A percentile compares a stretch with the other conserved stretches of the same genome.
Evolutionary conservation across 2,888 invertebrate genomes (phyloP).

Genomic region (Lasioglossum vierecki): DNA sequence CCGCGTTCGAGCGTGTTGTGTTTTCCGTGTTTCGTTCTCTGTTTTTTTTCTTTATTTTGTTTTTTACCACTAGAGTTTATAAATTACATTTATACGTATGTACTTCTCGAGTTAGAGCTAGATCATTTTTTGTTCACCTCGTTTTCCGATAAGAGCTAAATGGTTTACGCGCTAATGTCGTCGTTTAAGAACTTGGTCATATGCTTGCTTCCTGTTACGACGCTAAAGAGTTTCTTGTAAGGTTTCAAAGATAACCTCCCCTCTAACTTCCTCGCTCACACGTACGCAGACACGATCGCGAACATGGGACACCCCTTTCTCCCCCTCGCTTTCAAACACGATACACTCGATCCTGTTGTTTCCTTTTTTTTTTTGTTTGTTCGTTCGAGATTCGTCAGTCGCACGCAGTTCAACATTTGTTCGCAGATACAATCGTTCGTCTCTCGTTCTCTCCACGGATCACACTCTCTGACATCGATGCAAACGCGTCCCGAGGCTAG

Average conservation of each 20-base stretch:
- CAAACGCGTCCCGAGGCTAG: constrained; percentile 45
- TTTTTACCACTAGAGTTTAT: constrained; percentile 12
- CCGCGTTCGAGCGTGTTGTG: constrained; percentile 22
- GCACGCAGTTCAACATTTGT: neutral
- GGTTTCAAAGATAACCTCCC: constrained; percentile 38
- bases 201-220: constrained; percentile 61
- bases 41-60: neutral
- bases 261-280: constrained; percentile 16
- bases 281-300: neutral
- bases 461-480: constrained; percentile 14
- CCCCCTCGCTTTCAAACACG: neutral
- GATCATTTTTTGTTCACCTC: constrained; percentile 16
- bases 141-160: constrained; percentile 15
- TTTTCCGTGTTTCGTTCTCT: neutral
- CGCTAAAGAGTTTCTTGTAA: constrained; percentile 47
- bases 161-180: constrained; percentile 47
- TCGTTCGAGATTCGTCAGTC: neutral
- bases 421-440: neutral
- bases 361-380: neutral
- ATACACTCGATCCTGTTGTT: neutral
- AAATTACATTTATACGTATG: constrained; percentile 40
- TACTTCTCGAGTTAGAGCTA: constrained; percentile 45
- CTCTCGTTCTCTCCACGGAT: neutral
- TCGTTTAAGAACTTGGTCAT: constrained; percentile 70
- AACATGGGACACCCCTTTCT: neutral